These are phyloP conservation scores for Chaetoderma sp. DNA, from an alignment of 2,888 invertebrate genomes.

Conservation along the genomic window DNA sequence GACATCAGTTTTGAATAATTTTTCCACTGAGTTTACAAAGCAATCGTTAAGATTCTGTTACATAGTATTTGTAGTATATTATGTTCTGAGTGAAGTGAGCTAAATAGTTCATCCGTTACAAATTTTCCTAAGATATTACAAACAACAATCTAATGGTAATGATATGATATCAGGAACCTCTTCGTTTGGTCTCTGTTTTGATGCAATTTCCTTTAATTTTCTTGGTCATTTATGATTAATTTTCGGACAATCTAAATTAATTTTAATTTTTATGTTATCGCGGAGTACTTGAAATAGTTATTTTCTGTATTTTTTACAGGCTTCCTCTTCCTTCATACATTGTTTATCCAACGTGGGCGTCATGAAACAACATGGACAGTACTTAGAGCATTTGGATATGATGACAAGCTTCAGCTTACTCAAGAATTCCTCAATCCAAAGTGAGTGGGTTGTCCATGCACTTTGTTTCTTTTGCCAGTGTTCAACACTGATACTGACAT, in stretches of 20 bases:
- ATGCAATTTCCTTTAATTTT: conserved; percentile 17
- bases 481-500: too few relatives aligned
- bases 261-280: conserved; percentile 11
- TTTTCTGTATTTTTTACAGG: conserved; percentile 72
- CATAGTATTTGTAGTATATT: too few relatives aligned
- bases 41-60: too few relatives aligned
- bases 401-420: conserved; percentile 89
- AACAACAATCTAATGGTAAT: too few relatives aligned
- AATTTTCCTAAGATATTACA: too few relatives aligned
- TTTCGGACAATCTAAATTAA: neutral
- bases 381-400: conserved; percentile 96
- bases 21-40: too few relatives aligned
- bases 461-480: conserved; percentile 5
- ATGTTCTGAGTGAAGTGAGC: too few relatives aligned
- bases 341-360: conserved; percentile 97
- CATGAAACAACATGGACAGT: conserved; percentile 99
- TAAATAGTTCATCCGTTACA: too few relatives aligned
- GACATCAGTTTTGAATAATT: too few relatives aligned
- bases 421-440: conserved; percentile 90
- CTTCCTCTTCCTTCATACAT: conserved; percentile 94
- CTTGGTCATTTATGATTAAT: too few relatives aligned
- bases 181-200: neutral
- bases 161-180: too few relatives aligned
- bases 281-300: too few relatives aligned
- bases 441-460: conserved; percentile 67